Percentiles rank a stretch among this genome's conserved stretches.
These are phyloP conservation scores for Heliconius ethilla DNA, from an alignment of 2,888 invertebrate genomes.

Conservation along the genomic window DNA sequence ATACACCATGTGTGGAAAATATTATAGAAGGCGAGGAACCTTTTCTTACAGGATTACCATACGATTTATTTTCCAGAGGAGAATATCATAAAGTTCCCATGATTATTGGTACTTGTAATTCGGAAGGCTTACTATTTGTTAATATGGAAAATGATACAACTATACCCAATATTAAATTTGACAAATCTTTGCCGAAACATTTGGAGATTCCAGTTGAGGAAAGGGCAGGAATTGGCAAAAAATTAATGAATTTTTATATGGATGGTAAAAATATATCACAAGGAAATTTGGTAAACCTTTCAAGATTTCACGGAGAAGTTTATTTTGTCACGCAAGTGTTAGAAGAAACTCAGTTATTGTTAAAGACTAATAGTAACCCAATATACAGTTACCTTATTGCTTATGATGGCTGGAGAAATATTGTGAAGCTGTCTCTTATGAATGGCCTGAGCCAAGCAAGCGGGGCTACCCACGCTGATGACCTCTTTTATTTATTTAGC, in stretches of 20 bases:
- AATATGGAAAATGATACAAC: constrained; percentile 60
- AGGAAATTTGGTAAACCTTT: constrained; percentile 58
- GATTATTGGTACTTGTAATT: constrained; percentile 62
- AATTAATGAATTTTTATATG: constrained; percentile 66
- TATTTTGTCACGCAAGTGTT: constrained; percentile 56
- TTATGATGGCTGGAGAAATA: constrained; percentile 61
- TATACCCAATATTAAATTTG: constrained; percentile 55
- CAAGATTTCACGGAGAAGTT: constrained; percentile 60
- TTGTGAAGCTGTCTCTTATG: constrained; percentile 52
- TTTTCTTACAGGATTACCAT: constrained; percentile 64
- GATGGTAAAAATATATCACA: constrained; percentile 57
- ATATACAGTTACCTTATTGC: constrained; percentile 64
- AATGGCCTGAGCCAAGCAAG: constrained; percentile 47
- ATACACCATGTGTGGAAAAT: constrained; percentile 64
- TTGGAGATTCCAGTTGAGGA: constrained; percentile 55
- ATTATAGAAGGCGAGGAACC: constrained; percentile 64
- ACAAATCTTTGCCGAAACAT: constrained; percentile 65
- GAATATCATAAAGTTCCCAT: constrained; percentile 66
- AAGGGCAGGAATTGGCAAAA: constrained; percentile 51
- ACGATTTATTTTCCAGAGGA: constrained; percentile 57
- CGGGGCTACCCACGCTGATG: constrained; percentile 69
- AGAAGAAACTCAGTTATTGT: constrained; percentile 60
- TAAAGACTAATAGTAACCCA: constrained; percentile 55
- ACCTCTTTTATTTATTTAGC: constrained; percentile 68
- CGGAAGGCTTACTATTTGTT: constrained; percentile 64